Evolutionary conservation across 2,113 vertebrate species (phyloP), one percentile per base, ranked within the genome.

Genomic region (Corythornis cristatus): DNA sequence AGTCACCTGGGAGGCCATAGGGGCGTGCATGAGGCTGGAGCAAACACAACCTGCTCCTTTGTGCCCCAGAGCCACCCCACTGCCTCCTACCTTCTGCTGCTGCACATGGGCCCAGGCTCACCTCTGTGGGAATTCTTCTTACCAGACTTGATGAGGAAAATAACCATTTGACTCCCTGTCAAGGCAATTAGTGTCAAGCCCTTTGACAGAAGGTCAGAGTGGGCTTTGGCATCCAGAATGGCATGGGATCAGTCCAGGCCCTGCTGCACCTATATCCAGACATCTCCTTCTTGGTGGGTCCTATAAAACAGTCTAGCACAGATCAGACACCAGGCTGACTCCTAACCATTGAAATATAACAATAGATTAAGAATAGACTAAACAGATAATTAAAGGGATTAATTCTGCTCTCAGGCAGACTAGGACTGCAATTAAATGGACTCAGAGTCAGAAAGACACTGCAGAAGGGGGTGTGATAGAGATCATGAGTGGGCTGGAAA

Each of bases 301-400:
- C 64, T 76, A 26, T 54, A 83, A 66, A 77, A 35, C 42, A 89
- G 25, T 33, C 56, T 40, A 76, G 89, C 42, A 62, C 50, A 76
- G 45, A 87, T 33, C 60, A 94, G 91, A 93, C 85, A 79, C 18
- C 23, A 42, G 54, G 6, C 45, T 72, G 62, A 78, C 67, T 93
- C 84, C 74, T 85, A 37, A 71, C 71, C 67, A 26, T 76, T 22
- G 1, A 90, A 73, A 10, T 9, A 83, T 81, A 90, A 91, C 83
- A 95, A 86, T 74, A 94, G 83, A 43, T 95, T 89, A 80, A 83
- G 92, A 89, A 88, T 77, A 96, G 92, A 93, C 96, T 96, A 96
- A 96, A 96, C 88, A 96, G 72, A 95, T 85, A 91, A 95, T 95
- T 93, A 87, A 95, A 54, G 45, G 87, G 66, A 95, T 83, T 96